A percentile compares a stretch with the other conserved stretches of the same genome.
Evolutionary conservation across 2,888 invertebrate genomes (phyloP).

Genomic region (Asteroscopus sphinx): DNA sequence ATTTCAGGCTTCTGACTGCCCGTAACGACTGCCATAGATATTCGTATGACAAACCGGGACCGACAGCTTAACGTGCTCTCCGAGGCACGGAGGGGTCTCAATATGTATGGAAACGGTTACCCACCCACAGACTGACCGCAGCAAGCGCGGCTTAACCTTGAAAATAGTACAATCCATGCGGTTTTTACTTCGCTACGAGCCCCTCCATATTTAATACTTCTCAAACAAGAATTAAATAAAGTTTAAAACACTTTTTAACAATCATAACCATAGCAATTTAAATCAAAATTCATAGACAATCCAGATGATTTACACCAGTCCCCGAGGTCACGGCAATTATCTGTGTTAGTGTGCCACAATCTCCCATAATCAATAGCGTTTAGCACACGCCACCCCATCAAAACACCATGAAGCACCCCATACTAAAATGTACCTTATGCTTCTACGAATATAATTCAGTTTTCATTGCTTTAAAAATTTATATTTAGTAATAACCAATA

Average conservation of each 20-base stretch:
- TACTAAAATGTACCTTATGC: slow-evolving; percentile 15
- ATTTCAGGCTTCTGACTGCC: too few species aligned
- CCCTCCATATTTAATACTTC: too few species aligned
- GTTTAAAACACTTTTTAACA: slow-evolving; percentile 1
- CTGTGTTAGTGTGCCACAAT: slow-evolving; percentile 74
- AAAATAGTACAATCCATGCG: too few species aligned
- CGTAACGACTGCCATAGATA: too few species aligned
- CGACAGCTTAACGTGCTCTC: too few species aligned
- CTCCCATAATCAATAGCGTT: slow-evolving; percentile 69
- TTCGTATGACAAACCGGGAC: too few species aligned
- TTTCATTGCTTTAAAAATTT: slow-evolving; percentile 3
- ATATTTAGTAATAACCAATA: slow-evolving; percentile 27
- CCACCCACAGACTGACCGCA: too few species aligned
- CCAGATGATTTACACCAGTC: slow-evolving; percentile 37
- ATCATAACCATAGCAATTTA: slow-evolving; percentile 13
- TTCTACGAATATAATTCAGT: slow-evolving; percentile 25
- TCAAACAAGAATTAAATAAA: slow-evolving; percentile 31
- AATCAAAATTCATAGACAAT: slow-evolving; percentile 56
- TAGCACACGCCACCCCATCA: slow-evolving; percentile 62
- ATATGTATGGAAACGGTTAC: too few species aligned
- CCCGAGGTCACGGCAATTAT: slow-evolving; percentile 55
- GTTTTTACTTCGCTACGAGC: too few species aligned
- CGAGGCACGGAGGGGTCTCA: too few species aligned
- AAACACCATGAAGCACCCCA: slow-evolving; percentile 28
- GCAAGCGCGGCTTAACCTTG: too few species aligned